phyloP scores from a whole-genome alignment of 2,888 invertebrate species.

The Papilio elwesi region DNA sequence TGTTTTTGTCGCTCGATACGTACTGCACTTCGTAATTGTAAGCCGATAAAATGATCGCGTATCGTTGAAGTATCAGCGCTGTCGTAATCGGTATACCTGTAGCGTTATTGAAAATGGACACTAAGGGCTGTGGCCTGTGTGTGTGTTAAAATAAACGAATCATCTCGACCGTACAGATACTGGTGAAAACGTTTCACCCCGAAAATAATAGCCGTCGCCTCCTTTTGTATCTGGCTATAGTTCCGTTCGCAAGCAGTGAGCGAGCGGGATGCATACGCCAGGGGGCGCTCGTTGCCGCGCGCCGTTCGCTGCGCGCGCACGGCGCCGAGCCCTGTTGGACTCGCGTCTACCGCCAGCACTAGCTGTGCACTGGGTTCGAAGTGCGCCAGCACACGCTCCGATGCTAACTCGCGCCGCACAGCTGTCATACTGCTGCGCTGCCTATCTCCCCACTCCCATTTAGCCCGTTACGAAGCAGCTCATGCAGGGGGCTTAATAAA shows the following conservation, averaged over 20 bases:
- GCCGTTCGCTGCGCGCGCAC: not conserved
- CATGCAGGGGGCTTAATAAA: too few relatives aligned
- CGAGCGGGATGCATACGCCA: not conserved
- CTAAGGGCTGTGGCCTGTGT: slow-evolving; percentile 42
- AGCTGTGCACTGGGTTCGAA: not conserved
- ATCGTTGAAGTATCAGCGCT: slow-evolving; percentile 43
- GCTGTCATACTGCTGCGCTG: too few relatives aligned
- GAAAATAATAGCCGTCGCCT: not conserved
- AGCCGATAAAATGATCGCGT: slow-evolving; percentile 42
- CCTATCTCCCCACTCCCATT: too few relatives aligned
- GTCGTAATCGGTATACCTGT: slow-evolving; percentile 37
- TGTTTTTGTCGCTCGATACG: slow-evolving; percentile 40
- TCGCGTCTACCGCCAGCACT: too few relatives aligned
- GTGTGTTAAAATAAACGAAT: slow-evolving; percentile 33
- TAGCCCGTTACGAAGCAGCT: too few relatives aligned
- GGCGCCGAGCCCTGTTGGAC: not conserved
- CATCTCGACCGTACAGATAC: slow-evolving; percentile 41
- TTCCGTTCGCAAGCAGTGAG: not conserved
- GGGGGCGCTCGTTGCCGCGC: not conserved
- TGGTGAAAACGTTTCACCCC: slow-evolving; percentile 29
- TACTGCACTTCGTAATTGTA: slow-evolving; percentile 43
- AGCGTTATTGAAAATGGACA: not conserved
- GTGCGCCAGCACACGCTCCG: not conserved
- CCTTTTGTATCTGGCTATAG: too few relatives aligned
- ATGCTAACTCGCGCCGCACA: too few relatives aligned